Percentiles rank a stretch among this genome's conserved stretches.
Conservation (phyloP, 1,140 invertebrate species). For the Bemisia tabaci region DNA sequence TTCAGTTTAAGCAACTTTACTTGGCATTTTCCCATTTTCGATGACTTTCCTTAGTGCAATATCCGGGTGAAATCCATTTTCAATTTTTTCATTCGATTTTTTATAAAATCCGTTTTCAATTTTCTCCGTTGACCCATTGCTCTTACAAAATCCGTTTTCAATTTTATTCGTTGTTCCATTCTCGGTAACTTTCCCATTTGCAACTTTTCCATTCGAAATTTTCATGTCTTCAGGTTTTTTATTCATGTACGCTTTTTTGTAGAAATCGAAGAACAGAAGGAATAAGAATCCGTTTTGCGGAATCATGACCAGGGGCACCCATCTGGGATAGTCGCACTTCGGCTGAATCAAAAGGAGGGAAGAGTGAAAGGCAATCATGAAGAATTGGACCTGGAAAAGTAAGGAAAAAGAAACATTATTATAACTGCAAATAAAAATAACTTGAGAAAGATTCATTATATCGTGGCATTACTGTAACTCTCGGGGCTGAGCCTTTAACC, state of each 20-base stretch:
- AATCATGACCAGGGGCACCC: slow-evolving; percentile 40
- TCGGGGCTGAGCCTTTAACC: too few relatives aligned
- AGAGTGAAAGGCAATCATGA: slow-evolving; percentile 50
- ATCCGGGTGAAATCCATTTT: too few relatives aligned
- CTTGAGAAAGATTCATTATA: too few relatives aligned
- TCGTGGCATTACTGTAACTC: too few relatives aligned
- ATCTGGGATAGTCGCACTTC: slow-evolving; percentile 58
- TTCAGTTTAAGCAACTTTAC: too few relatives aligned
- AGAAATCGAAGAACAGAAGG: slow-evolving; percentile 72
- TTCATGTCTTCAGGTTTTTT: too few relatives aligned
- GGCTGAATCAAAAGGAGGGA: slow-evolving; percentile 44
- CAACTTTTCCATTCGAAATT: too few relatives aligned
- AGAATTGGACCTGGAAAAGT: slow-evolving; percentile 51
- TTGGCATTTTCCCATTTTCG: too few relatives aligned
- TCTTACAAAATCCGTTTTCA: neutral
- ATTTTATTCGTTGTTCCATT: too few relatives aligned
- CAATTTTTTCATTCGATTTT: neutral
- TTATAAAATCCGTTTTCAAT: neutral
- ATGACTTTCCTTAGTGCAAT: too few relatives aligned
- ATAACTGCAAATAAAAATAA: too few relatives aligned
- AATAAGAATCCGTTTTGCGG: slow-evolving; percentile 63
- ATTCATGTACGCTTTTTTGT: slow-evolving; percentile 52
- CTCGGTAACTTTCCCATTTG: too few relatives aligned
- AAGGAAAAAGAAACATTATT: neutral
- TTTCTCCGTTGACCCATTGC: neutral